Evolutionary conservation across 2,888 invertebrate species (phyloP), one percentile per base, ranked within the genome.

Genomic region (Synanthedon vespiformis): DNA sequence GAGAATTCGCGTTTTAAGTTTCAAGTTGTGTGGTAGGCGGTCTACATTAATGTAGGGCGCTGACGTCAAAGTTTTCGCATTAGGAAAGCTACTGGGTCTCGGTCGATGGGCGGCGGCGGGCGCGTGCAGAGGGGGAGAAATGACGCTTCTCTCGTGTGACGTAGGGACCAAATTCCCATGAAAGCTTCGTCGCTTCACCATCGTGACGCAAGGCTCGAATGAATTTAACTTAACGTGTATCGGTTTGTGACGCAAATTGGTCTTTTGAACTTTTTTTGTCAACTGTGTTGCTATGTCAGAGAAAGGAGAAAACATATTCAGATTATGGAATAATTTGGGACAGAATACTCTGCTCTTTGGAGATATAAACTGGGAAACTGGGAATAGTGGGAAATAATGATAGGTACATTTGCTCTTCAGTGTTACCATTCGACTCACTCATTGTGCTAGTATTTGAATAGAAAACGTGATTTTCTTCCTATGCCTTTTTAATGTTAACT

Each of bases 21-120:
- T 34, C 34, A 8, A 10, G 34, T 34, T 34, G 34, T 34, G 10
- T 34, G 34, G 10, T 34, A 14, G 13, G 44, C 14, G 44, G 44
- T 44, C 44, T 44, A 14, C 16, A 48, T 16, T 48, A 65, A 74
- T 74, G 62, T 74, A 62, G 69, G 67, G 53, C 68, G 67, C 59
- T 81, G 82, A 83, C 85, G 83, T 85, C 78, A 82, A 80, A 83
- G 68, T 82, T 82, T 77, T 77, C 74, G 67, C 74, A 78, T 80
- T 80, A 79, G 69, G 62, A 70, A 72, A 70, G 70, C 68, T 70
- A 79, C 72, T 80, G 73, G 81, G 81, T 82, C 80, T 82, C 72
- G 83, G 83, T 78, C 81, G 75, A 59, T 57, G 61, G 61, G 60
- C 49, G 63, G 59, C 40, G 55, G 57, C 60, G 54, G 59, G 48